phyloP scores from a whole-genome alignment of 2,888 invertebrate species.

The Clunio marinus region DNA sequence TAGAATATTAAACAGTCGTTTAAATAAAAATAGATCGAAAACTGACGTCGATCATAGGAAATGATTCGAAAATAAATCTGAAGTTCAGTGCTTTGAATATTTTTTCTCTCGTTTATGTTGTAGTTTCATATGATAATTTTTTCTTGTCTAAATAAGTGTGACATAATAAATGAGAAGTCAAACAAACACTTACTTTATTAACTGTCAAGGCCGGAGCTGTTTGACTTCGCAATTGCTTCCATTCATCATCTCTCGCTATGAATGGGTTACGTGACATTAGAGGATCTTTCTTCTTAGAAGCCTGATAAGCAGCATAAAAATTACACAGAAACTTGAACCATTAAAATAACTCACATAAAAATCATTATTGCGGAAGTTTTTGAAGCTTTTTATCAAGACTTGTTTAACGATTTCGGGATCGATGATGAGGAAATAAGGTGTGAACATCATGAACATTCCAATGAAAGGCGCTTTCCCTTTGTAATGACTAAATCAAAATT shows the following conservation, averaged over 20 bases:
- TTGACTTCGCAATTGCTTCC: slow-evolving; percentile 53
- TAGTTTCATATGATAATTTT: no score
- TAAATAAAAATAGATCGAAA: no score
- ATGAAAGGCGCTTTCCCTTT: slow-evolving; percentile 43
- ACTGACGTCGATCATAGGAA: no score
- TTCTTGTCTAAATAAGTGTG: no score
- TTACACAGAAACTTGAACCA: slow-evolving; percentile 48
- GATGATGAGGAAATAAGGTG: slow-evolving; percentile 45
- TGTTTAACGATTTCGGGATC: slow-evolving; percentile 48
- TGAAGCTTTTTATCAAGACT: slow-evolving; percentile 51
- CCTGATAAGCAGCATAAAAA: no score
- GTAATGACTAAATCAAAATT: no score
- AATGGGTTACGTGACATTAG: slow-evolving; percentile 54
- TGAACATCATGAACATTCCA: slow-evolving; percentile 46
- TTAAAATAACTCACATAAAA: slow-evolving; percentile 42
- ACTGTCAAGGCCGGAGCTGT: slow-evolving; percentile 54
- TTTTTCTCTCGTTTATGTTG: no score
- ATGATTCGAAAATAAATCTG: no score
- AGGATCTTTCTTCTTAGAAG: slow-evolving; percentile 49
- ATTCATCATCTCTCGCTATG: slow-evolving; percentile 50
- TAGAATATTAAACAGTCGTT: no score
- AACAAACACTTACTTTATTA: slow-evolving; percentile 51
- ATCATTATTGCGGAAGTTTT: slow-evolving; percentile 46
- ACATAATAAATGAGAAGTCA: no score
- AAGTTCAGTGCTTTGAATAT: no score